Percentiles rank a stretch among this genome's conserved stretches.
phyloP scores from a whole-genome alignment of 35 echinoderm and acorn worm genomes.

The Ophioderma brevispina region DNA sequence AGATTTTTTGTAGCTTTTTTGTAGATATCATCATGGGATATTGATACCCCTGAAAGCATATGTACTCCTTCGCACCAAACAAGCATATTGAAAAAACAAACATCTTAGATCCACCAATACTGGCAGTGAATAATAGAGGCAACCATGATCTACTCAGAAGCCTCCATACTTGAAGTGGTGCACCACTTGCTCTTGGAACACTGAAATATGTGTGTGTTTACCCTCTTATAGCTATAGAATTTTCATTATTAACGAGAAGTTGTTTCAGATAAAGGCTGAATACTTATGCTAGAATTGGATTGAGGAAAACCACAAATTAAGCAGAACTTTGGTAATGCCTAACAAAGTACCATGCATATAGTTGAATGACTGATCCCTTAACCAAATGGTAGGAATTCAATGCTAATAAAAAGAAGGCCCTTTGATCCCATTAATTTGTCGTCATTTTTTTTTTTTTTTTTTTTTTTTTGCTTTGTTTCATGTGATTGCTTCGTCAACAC shows the following conservation, averaged over 20 bases:
- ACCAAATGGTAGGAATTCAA: slow-evolving; percentile 4
- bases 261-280: slow-evolving; percentile 5
- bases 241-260: background rate
- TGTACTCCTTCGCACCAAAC: slow-evolving; percentile 22
- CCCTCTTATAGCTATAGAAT: background rate
- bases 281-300: background rate
- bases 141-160: slow-evolving; percentile 36
- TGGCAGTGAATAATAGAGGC: slow-evolving; percentile 20
- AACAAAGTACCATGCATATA: slow-evolving; percentile 26
- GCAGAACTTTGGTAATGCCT: background rate
- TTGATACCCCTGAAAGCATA: background rate
- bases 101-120: slow-evolving; percentile 2
- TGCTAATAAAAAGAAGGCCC: background rate
- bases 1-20: background rate
- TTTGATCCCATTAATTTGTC: slow-evolving; percentile 25
- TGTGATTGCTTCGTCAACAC: background rate
- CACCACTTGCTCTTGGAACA: slow-evolving; percentile 9
- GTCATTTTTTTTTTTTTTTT: no score
- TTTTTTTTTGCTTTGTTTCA: background rate
- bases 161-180: slow-evolving; percentile 12
- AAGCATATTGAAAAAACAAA: slow-evolving; percentile 11
- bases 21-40: background rate
- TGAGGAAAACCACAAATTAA: slow-evolving; percentile 7
- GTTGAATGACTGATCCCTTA: background rate
- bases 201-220: slow-evolving; percentile 21